Evolutionary conservation across 1,140 invertebrate genomes (phyloP), one percentile per base, ranked within the genome.

Genomic region (Charaxes varanes): DNA sequence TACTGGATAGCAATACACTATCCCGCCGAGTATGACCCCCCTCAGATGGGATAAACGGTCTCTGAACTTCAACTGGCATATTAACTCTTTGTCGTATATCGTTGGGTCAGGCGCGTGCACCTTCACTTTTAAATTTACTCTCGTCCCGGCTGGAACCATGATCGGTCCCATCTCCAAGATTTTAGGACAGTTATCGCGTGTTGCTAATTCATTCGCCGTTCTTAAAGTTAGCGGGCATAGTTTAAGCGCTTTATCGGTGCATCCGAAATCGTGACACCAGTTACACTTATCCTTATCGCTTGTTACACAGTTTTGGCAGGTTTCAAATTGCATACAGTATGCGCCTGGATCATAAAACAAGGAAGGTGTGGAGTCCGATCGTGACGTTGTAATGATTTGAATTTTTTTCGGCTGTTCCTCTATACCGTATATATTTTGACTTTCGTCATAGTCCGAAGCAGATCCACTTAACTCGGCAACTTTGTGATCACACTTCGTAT

Each of bases 181-280:
- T 6, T 32, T 52, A 2, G 61, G 53, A 36, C 62, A 67, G 2
- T 28, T 16, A 21, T 22, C n/a, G 16, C 40, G 2, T 23, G 15
- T 22, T 27, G 11, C 5, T 12, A 27, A 10, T 24, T 8, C 4
- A 1, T n/a, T 24, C 8, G n/a, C 11, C 11, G 11, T 23, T 34
- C 31, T 13, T 12, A 13, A 34, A 21, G 4, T 15, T 36, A 38
- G 23, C 12, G 55, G 55, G 11, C 62, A 65, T 4, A 61, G 13
- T 2, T 18, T 36, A 3, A 40, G 23, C 10, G 51, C 27, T 17
- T 40, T 41, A 22, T 53, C 30, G 3, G 55, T 55, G 14, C 63
- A 64, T n/a, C 63, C 63, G 22, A 35, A 51, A 13, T 61, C 33
- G 19, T 64, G 58, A 27, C 60, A 63, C 60, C 63, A 67, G 0